Evolutionary conservation across 2,797 vertebrate species (phyloP).

Genomic region (Cottoperca gobio): DNA sequence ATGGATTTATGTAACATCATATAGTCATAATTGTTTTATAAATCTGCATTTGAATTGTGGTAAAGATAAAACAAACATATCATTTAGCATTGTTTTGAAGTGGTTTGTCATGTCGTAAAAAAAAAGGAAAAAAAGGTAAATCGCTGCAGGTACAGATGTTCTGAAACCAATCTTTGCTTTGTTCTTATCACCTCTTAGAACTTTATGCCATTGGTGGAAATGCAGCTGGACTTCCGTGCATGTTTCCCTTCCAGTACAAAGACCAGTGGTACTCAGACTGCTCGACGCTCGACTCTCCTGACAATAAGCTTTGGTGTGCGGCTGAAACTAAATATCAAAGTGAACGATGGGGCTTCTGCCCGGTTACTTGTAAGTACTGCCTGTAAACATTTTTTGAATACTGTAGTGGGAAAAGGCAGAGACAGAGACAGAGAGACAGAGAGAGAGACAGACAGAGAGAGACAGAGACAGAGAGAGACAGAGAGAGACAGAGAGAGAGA

Average conservation of each 20-base stretch:
- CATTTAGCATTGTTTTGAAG: background rate
- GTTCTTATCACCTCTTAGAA: conserved; percentile 75
- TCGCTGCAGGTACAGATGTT: background rate
- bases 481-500: too few relatives aligned
- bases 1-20: background rate
- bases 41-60: background rate
- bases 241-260: conserved; percentile 91
- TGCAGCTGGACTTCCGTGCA: conserved; percentile 87
- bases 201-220: conserved; percentile 89
- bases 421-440: too few relatives aligned
- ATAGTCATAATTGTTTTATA: background rate
- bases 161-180: conserved; percentile 5
- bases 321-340: conserved; percentile 84
- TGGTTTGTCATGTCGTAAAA: background rate
- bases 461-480: too few relatives aligned
- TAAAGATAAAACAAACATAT: background rate
- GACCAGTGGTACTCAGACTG: conserved; percentile 89
- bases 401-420: too few relatives aligned
- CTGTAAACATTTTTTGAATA: too few relatives aligned
- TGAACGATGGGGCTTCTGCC: conserved; percentile 89
- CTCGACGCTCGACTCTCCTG: conserved; percentile 72
- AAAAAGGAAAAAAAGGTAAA: background rate
- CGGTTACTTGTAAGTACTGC: conserved; percentile 85
- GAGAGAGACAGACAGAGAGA: too few relatives aligned
- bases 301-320: conserved; percentile 86